A percentile compares a stretch with the other conserved stretches of the same genome.
These are phyloP conservation scores for Apodemus speciosus DNA, from an alignment of 2,113 vertebrate genomes.

Conservation along the genomic window DNA sequence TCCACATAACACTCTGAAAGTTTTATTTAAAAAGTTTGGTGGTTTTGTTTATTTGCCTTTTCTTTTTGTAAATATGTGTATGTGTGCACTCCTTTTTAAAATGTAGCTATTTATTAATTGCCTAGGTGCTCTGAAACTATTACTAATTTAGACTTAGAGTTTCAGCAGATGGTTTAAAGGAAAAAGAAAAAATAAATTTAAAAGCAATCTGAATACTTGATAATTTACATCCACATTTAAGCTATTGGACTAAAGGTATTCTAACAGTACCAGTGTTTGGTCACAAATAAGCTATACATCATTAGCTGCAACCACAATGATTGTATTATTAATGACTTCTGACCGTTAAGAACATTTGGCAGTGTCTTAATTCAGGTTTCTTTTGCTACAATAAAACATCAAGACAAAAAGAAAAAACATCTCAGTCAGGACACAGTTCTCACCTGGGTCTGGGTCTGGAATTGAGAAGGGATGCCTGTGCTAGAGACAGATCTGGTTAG, in stretches of 20 bases:
- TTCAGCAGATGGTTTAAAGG: conserved; percentile 21
- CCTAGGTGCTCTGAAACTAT: conserved; percentile 49
- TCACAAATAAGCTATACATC: neutral
- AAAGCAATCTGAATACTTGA: neutral
- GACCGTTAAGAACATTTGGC: neutral
- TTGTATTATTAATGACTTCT: neutral
- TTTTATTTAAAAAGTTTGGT: no score
- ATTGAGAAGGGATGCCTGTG: neutral
- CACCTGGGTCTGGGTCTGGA: neutral
- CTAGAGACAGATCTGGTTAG: neutral
- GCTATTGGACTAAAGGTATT: neutral
- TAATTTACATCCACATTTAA: neutral
- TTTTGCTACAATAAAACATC: no score
- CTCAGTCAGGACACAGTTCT: neutral
- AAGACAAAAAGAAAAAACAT: no score
- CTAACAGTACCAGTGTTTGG: neutral
- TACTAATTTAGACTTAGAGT: conserved; percentile 51
- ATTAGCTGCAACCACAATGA: neutral
- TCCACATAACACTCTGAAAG: no score
- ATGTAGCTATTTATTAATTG: conserved; percentile 4
- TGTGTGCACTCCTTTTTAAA: neutral
- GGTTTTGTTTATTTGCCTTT: neutral
- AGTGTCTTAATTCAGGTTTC: no score
- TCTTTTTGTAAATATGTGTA: neutral
- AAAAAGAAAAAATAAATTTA: conserved; percentile 25